Percentiles rank a stretch among this genome's conserved stretches.
Evolutionary conservation across 2,888 invertebrate species (phyloP).

Genomic region (Himalopsyche tibetana): DNA sequence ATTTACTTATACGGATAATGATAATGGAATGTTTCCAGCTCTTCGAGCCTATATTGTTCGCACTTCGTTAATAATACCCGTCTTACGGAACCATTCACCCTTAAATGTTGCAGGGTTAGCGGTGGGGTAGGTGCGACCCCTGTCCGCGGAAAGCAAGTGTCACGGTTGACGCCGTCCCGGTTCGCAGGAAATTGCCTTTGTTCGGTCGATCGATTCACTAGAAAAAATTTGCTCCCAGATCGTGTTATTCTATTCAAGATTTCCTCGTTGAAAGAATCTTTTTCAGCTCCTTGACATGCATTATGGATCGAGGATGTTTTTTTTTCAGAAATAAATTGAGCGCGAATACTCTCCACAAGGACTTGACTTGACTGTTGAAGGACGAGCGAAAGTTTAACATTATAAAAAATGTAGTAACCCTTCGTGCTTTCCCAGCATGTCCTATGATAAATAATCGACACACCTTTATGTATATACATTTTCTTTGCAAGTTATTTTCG

Average conservation of each 20-base stretch:
- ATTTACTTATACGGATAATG: no score
- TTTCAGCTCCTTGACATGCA: slow-evolving; percentile 35
- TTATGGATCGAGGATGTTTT: slow-evolving; percentile 9
- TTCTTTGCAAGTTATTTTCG: no score
- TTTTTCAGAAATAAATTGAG: background rate
- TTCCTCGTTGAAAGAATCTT: slow-evolving; percentile 41
- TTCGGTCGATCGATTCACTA: slow-evolving; percentile 56
- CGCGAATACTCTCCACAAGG: background rate
- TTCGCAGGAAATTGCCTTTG: slow-evolving; percentile 58
- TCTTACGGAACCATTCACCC: background rate
- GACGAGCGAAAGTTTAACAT: no score
- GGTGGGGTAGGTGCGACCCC: slow-evolving; percentile 39
- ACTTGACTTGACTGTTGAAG: no score
- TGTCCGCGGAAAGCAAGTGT: slow-evolving; percentile 27
- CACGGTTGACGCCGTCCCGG: slow-evolving; percentile 36
- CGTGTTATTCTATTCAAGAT: slow-evolving; percentile 27
- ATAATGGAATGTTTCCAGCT: no score
- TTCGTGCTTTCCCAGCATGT: no score
- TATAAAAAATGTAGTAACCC: no score
- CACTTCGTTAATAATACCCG: background rate
- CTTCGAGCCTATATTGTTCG: no score
- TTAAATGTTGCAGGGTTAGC: slow-evolving; percentile 13
- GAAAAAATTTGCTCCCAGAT: slow-evolving; percentile 22
- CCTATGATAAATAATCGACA: no score
- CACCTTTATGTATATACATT: no score